phyloP scores from a whole-genome alignment of 2,113 vertebrate genomes.

The Hassar affinis region DNA sequence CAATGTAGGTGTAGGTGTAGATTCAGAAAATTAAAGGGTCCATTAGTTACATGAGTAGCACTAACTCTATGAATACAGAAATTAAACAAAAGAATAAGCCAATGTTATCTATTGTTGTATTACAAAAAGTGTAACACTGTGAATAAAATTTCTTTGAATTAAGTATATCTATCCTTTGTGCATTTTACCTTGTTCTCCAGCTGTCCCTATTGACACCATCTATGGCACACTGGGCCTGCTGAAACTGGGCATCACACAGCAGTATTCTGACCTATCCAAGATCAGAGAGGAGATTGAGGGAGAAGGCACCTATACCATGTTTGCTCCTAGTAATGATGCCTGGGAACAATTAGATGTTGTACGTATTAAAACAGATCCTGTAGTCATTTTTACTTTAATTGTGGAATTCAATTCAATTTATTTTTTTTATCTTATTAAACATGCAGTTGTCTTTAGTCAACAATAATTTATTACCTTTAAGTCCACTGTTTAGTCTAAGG shows the following conservation, averaged over 20 bases:
- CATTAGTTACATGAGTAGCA: background rate
- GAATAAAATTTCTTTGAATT: background rate
- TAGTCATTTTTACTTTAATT: background rate
- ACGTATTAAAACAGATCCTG: constrained; percentile 59
- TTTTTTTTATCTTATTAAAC: background rate
- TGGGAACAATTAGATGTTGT: constrained; percentile 84
- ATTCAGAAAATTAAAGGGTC: background rate
- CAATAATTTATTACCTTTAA: background rate
- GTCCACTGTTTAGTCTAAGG: background rate
- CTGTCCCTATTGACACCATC: constrained; percentile 91
- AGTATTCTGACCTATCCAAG: constrained; percentile 80
- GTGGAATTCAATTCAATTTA: background rate
- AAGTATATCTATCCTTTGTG: background rate
- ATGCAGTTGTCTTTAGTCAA: background rate
- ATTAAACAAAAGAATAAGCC: background rate
- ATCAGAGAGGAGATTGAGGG: constrained; percentile 86
- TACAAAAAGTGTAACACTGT: background rate
- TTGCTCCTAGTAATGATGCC: constrained; percentile 92
- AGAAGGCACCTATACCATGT: constrained; percentile 86
- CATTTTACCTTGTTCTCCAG: constrained; percentile 63
- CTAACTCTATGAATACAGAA: background rate
- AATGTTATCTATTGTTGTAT: background rate
- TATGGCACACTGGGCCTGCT: constrained; percentile 88
- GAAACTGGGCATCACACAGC: constrained; percentile 80
- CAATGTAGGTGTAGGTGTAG: background rate